phyloP scores from a whole-genome alignment of 2,888 invertebrate genomes.

The Helicoverpa assulta region DNA sequence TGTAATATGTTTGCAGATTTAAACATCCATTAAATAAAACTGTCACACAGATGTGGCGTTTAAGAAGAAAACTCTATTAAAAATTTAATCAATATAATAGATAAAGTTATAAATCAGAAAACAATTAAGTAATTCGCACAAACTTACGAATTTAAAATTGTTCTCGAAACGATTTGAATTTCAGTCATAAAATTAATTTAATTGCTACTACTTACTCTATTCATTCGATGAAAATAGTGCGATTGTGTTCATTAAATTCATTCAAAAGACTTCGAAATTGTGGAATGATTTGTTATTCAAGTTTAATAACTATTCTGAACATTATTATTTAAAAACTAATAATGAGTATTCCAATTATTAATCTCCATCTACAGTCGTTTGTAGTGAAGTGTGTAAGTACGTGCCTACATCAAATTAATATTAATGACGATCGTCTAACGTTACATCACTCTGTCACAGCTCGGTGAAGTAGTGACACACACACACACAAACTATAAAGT shows the following conservation, averaged over 20 bases:
- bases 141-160: conserved; percentile 5
- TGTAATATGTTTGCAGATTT: no score
- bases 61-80: neutral
- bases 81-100: conserved; percentile 5
- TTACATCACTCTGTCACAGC: neutral
- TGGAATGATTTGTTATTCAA: neutral
- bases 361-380: neutral
- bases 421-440: neutral
- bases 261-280: neutral
- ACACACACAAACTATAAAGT: neutral
- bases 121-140: neutral
- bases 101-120: neutral
- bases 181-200: neutral
- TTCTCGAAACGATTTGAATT: neutral
- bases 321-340: neutral
- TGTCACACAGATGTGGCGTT: neutral
- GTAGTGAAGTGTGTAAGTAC: neutral
- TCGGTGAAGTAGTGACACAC: neutral
- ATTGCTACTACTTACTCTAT: neutral
- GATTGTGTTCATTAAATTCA: conserved; percentile 1
- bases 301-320: neutral
- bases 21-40: no score
- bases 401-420: neutral
- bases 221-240: conserved; percentile 8
- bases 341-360: neutral